phyloP scores from a whole-genome alignment of 2,888 invertebrate genomes.

The Microdon myrmicae region DNA sequence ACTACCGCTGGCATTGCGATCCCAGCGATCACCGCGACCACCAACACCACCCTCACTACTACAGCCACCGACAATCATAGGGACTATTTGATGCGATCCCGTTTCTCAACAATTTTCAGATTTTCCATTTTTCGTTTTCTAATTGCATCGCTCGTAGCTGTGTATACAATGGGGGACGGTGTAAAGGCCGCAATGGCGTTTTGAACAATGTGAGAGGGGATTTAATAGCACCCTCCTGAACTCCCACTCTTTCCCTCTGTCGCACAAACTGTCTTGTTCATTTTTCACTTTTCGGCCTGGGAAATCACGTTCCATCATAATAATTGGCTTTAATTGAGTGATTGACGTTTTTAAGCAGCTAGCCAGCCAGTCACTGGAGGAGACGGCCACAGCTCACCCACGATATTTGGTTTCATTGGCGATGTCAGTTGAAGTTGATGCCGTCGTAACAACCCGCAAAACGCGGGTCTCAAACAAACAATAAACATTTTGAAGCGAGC shows the following conservation, averaged over 20 bases:
- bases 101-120: slow-evolving; percentile 39
- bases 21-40: slow-evolving; percentile 1
- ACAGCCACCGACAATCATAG: slow-evolving; percentile 1
- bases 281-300: slow-evolving; percentile 34
- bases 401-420: slow-evolving; percentile 40
- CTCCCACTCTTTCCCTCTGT: slow-evolving; percentile 39
- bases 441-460: slow-evolving; percentile 25
- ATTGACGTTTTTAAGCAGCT: slow-evolving; percentile 63
- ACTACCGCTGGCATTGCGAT: neutral
- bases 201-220: slow-evolving; percentile 32
- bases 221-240: slow-evolving; percentile 34
- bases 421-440: slow-evolving; percentile 12
- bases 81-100: slow-evolving; percentile 27
- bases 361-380: slow-evolving; percentile 1
- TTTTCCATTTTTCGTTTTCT: slow-evolving; percentile 37
- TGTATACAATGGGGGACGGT: slow-evolving; percentile 35
- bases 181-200: slow-evolving; percentile 43
- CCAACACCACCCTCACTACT: neutral
- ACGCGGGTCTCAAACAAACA: slow-evolving; percentile 14
- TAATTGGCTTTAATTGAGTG: slow-evolving; percentile 66
- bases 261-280: slow-evolving; percentile 15
- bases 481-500: slow-evolving; percentile 5
- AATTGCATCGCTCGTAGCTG: slow-evolving; percentile 46
- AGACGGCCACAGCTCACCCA: slow-evolving; percentile 36
- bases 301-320: slow-evolving; percentile 56